These are phyloP conservation scores for Aplodontia rufa DNA, from an alignment of 2,113 vertebrate genomes.

Conservation along the genomic window DNA sequence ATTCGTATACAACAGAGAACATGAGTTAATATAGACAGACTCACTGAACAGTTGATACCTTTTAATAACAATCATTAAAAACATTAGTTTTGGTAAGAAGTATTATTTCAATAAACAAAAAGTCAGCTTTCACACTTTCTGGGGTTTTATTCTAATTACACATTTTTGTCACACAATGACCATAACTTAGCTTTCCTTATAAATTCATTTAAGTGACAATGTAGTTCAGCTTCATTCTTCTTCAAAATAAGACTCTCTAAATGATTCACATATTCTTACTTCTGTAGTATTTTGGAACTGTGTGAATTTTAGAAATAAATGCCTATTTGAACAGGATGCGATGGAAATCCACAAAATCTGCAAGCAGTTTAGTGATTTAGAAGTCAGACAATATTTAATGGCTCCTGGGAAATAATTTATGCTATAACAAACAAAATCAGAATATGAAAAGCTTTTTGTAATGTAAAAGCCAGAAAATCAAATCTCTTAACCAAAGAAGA, in stretches of 20 bases:
- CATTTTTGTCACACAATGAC: background rate
- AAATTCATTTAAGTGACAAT: background rate
- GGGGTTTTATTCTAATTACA: background rate
- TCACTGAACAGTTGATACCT: background rate
- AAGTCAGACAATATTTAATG: conserved; percentile 20
- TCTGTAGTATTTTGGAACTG: background rate
- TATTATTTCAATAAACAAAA: conserved; percentile 16
- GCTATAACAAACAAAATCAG: conserved; percentile 33
- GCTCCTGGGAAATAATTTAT: background rate
- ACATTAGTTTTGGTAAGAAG: background rate
- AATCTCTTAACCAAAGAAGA: conserved; percentile 34
- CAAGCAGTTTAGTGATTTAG: background rate
- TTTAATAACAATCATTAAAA: background rate
- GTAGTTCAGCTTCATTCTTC: conserved; percentile 35
- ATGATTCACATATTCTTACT: background rate
- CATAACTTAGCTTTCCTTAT: background rate
- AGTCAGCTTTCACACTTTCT: background rate
- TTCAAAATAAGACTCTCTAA: background rate
- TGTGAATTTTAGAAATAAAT: background rate
- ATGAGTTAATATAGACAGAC: background rate
- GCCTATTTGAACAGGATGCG: background rate
- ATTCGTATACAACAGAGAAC: background rate
- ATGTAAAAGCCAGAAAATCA: background rate
- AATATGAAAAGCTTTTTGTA: background rate
- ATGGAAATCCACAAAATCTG: background rate